Conservation (phyloP, 2,797 vertebrate species). For the Sylvia borin region DNA sequence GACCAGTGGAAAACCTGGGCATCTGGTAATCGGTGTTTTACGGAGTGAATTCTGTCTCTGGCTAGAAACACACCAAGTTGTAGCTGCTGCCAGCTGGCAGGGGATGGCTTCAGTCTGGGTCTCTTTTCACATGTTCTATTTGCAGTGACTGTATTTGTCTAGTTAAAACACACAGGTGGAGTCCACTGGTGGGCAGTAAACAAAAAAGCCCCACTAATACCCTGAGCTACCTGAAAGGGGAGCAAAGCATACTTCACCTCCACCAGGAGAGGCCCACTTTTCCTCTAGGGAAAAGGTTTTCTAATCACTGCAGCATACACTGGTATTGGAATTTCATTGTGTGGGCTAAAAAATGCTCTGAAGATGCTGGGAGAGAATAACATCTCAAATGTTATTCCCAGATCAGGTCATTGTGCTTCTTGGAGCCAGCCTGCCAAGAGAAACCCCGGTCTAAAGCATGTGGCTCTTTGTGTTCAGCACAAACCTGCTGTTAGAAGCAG, state of each 20-base stretch:
- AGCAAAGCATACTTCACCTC: background rate
- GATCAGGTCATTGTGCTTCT: background rate
- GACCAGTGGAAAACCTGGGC: constrained; percentile 4
- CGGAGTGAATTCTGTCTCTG: background rate
- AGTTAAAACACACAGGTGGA: background rate
- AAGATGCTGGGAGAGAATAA: background rate
- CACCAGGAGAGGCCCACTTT: background rate
- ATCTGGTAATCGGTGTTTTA: background rate
- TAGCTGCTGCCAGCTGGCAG: background rate
- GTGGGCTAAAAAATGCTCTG: background rate
- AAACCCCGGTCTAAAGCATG: background rate
- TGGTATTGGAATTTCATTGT: background rate
- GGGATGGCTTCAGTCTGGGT: background rate
- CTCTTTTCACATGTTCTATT: background rate
- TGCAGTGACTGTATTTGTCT: background rate
- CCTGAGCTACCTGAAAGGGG: background rate
- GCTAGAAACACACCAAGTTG: background rate
- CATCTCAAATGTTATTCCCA: background rate
- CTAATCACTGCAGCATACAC: background rate
- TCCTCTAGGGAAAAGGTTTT: background rate
- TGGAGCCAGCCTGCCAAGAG: background rate
- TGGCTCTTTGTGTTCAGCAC: background rate
- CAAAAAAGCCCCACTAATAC: background rate
- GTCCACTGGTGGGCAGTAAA: background rate
- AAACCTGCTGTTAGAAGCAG: background rate